These are phyloP conservation scores for Pachyrhynchus sulphureomaculatus DNA, from an alignment of 1,140 invertebrate species.

Conservation along the genomic window DNA sequence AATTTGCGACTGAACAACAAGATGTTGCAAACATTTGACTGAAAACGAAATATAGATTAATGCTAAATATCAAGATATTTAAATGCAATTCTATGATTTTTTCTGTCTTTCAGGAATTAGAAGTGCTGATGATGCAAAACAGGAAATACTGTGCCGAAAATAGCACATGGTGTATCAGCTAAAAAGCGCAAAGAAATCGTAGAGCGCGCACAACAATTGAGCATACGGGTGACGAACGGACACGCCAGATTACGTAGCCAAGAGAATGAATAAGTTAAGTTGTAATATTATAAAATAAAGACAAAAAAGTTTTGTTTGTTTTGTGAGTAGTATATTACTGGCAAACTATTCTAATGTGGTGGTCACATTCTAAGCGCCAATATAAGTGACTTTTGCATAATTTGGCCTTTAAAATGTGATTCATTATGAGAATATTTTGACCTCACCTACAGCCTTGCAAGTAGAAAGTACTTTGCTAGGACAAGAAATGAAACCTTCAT, in stretches of 20 bases:
- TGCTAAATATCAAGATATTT: too few relatives aligned
- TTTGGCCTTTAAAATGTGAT: too few relatives aligned
- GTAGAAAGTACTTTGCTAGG: too few relatives aligned
- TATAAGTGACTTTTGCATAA: too few relatives aligned
- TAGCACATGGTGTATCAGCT: conserved; percentile 93
- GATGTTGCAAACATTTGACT: conserved; percentile 43
- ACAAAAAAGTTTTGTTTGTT: background rate
- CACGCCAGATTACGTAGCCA: conserved; percentile 94
- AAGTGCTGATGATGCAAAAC: conserved; percentile 99
- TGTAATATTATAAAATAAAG: background rate
- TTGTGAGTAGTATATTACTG: too few relatives aligned
- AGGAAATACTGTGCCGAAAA: conserved; percentile 95
- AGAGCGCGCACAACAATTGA: conserved; percentile 93
- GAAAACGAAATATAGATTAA: too few relatives aligned
- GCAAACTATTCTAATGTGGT: too few relatives aligned
- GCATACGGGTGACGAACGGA: conserved; percentile 93
- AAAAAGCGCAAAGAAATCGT: conserved; percentile 96
- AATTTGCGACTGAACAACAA: conserved; percentile 50
- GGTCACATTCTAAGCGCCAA: too few relatives aligned
- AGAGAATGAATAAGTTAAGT: conserved; percentile 88
- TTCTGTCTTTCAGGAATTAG: conserved; percentile 79
- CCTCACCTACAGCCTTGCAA: too few relatives aligned
- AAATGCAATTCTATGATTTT: background rate
- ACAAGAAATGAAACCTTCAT: too few relatives aligned
- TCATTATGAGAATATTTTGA: too few relatives aligned